phyloP scores from a whole-genome alignment of 2,113 vertebrate species.

The Channa maculata region DNA sequence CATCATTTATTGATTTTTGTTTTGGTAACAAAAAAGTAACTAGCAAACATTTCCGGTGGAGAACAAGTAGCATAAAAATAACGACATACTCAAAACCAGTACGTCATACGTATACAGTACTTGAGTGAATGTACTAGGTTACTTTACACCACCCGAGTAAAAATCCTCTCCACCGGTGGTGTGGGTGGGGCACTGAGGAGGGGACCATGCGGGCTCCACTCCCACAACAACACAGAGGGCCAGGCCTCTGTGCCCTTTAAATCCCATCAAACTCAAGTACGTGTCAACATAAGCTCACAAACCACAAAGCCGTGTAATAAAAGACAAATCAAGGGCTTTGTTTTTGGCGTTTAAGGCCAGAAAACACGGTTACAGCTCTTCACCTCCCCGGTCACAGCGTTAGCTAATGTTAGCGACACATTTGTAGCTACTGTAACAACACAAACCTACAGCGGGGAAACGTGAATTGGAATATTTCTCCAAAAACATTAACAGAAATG shows the following conservation, averaged over 20 bases:
- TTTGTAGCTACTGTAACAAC: background rate
- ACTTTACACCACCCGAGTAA: no score
- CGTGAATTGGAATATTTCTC: rapidly evolving
- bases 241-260: slow-evolving; percentile 16
- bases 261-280: background rate
- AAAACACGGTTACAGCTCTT: background rate
- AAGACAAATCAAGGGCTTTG: rapidly evolving
- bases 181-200: slow-evolving; percentile 55
- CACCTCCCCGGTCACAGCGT: background rate
- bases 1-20: no score
- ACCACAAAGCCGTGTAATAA: rapidly evolving
- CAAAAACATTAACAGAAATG: no score
- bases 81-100: no score
- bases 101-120: no score
- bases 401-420: slow-evolving; percentile 54
- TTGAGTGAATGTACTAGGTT: no score
- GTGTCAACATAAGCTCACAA: background rate
- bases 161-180: background rate
- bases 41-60: no score
- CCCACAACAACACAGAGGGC: slow-evolving; percentile 21
- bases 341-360: background rate
- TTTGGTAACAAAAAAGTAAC: no score
- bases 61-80: no score
- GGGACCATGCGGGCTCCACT: slow-evolving; percentile 52
- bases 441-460: background rate